Evolutionary conservation across 2,113 vertebrate species (phyloP), one percentile per base, ranked within the genome.

Genomic region (Coptodon rendalli): DNA sequence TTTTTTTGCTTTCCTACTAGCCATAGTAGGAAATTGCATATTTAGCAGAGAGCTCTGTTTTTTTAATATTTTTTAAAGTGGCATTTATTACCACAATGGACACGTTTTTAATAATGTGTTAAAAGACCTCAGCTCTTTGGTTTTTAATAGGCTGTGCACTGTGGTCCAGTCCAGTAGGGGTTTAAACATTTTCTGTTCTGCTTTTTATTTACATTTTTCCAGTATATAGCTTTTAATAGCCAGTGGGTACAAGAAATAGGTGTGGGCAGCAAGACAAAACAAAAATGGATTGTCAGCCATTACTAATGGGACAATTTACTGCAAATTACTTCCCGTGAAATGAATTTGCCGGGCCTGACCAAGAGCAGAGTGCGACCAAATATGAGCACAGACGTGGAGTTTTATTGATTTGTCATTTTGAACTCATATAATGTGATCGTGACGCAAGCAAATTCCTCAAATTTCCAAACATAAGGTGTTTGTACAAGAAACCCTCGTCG

Each of bases 401-500:
- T 82, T 61, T 48, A 61, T 31, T 7, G 80, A 45, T 45, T 82
- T 63, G 9, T 48, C 17, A 48, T 82, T 59, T 76, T 3, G 22
- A 66, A 5, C 40, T 76, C 24, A 17, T 29, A 5, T 11, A 29
- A 76, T 76, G 0, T 0, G 16, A 19, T 50, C 0, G 11, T 78
- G 16, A 12, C 0, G 1, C 43, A 48, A 76, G 6, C 2, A 76
- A 76, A 19, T 76, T 76, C 71, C 43, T 76, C 80, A 81, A 81
- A 57, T 81, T 6, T 57, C 80, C n/a, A 45, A 59, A 59, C 10
- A 14, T 12, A 29, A 43, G 43, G 43, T 19, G 16, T 24, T 11
- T 4, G 43, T 59, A 29, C 2, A 59, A 43, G 54, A 45, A 59
- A 59, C 0, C 6, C 36, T 22, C 3, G 0, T 5, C 38, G 31